Percentiles rank a stretch among this genome's conserved stretches.
Conservation (phyloP, 2,113 vertebrate species). For the Corydoras maculifer region DNA sequence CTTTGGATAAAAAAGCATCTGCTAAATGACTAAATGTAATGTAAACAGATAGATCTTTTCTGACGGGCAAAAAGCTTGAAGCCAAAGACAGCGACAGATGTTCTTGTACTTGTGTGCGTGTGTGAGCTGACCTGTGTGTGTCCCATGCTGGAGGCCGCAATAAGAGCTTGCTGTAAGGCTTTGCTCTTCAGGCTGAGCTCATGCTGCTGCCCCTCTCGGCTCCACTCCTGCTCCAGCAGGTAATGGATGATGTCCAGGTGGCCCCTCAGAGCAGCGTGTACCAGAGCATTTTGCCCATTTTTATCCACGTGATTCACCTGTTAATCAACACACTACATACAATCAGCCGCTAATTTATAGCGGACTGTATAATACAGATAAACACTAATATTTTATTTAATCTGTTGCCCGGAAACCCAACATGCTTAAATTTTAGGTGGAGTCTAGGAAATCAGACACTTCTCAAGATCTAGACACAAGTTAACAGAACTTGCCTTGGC, state of each 20-base stretch:
- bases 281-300: slow-evolving; percentile 88
- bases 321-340: neutral
- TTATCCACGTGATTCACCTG: slow-evolving; percentile 88
- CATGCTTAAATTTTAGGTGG: too few species aligned
- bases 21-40: too few species aligned
- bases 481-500: slow-evolving; percentile 70
- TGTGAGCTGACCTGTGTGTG: slow-evolving; percentile 74
- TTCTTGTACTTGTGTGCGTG: neutral
- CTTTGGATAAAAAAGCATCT: too few species aligned
- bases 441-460: too few species aligned
- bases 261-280: slow-evolving; percentile 86
- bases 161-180: slow-evolving; percentile 85
- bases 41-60: too few species aligned
- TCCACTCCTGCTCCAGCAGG: slow-evolving; percentile 78
- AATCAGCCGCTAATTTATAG: neutral
- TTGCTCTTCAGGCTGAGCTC: slow-evolving; percentile 71
- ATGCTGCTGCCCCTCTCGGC: slow-evolving; percentile 60
- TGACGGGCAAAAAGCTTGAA: neutral
- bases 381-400: too few species aligned
- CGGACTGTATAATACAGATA: too few species aligned
- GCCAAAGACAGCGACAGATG: too few species aligned
- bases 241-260: slow-evolving; percentile 78
- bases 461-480: too few species aligned
- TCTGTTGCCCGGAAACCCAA: too few species aligned
- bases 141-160: slow-evolving; percentile 91